Percentiles rank a stretch among this genome's conserved stretches.
These are phyloP conservation scores for Piezodorus guildinii DNA, from an alignment of 1,140 invertebrate species.

Conservation along the genomic window DNA sequence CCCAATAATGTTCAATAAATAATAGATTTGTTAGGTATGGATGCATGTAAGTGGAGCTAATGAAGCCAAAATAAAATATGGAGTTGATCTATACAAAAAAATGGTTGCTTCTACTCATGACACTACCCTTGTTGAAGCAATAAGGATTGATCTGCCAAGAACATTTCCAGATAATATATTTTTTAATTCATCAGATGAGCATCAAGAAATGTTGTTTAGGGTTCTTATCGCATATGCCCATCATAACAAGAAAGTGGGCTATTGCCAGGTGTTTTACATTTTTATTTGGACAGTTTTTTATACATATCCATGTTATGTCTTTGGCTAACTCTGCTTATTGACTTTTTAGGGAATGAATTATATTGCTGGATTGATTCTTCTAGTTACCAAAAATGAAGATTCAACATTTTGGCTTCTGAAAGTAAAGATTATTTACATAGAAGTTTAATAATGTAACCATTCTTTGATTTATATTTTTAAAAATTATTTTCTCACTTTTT, in stretches of 20 bases:
- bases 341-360: slow-evolving; percentile 69
- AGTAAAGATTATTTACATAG: slow-evolving; percentile 32
- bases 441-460: neutral
- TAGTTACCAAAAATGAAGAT: slow-evolving; percentile 80
- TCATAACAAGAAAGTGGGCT: slow-evolving; percentile 74
- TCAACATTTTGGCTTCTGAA: slow-evolving; percentile 84
- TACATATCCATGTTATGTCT: slow-evolving; percentile 17
- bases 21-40: slow-evolving; percentile 48
- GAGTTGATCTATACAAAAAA: slow-evolving; percentile 27
- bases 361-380: slow-evolving; percentile 71
- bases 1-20: neutral
- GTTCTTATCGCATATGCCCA: slow-evolving; percentile 80
- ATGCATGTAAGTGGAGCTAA: slow-evolving; percentile 69
- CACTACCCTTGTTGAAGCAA: slow-evolving; percentile 51
- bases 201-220: slow-evolving; percentile 67
- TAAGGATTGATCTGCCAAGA: slow-evolving; percentile 71
- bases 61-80: slow-evolving; percentile 46
- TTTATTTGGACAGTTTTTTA: slow-evolving; percentile 2
- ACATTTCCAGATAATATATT: slow-evolving; percentile 93
- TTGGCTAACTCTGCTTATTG: neutral
- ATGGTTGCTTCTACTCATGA: slow-evolving; percentile 34
- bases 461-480: neutral
- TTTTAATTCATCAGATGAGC: slow-evolving; percentile 60
- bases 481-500: too few relatives aligned
- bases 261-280: slow-evolving; percentile 59